Evolutionary conservation across 2,888 invertebrate genomes (phyloP).

Genomic region (Diachrysia chrysitis): DNA sequence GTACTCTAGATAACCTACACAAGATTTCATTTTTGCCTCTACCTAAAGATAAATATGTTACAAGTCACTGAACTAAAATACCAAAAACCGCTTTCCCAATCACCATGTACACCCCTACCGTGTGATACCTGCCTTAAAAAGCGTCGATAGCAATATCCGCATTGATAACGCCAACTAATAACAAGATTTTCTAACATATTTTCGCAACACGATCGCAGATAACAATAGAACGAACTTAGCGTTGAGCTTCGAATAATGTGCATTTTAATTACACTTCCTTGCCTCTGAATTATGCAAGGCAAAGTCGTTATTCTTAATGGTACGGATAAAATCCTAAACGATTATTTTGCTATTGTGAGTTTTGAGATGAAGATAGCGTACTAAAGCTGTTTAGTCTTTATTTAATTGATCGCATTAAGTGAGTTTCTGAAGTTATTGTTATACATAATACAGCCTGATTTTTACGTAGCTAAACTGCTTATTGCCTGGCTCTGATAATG

Average conservation of each 20-base stretch:
- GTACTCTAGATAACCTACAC: no score
- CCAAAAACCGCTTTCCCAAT: not conserved
- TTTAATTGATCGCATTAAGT: conserved; percentile 45
- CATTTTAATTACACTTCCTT: conserved; percentile 82
- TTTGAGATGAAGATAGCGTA: conserved; percentile 55
- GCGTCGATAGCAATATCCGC: conserved; percentile 60
- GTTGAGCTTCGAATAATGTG: conserved; percentile 68
- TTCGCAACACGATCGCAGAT: conserved; percentile 71
- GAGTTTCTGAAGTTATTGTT: conserved; percentile 20
- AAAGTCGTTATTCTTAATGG: conserved; percentile 79
- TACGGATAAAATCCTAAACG: conserved; percentile 76
- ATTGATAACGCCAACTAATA: conserved; percentile 71
- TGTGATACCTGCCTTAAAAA: not conserved
- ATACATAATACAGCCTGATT: not conserved
- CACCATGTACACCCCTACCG: not conserved
- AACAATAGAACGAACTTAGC: conserved; percentile 40
- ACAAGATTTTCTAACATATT: conserved; percentile 70
- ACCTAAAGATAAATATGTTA: no score
- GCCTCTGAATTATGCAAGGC: conserved; percentile 76
- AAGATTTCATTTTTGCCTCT: no score
- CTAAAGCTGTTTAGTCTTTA: conserved; percentile 45
- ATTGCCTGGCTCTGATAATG: not conserved
- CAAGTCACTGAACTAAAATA: not conserved
- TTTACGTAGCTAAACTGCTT: not conserved
- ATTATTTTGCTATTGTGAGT: conserved; percentile 72